These are phyloP conservation scores for Notolepis coatsorum DNA, from an alignment of 2,797 vertebrate species.

Conservation along the genomic window DNA sequence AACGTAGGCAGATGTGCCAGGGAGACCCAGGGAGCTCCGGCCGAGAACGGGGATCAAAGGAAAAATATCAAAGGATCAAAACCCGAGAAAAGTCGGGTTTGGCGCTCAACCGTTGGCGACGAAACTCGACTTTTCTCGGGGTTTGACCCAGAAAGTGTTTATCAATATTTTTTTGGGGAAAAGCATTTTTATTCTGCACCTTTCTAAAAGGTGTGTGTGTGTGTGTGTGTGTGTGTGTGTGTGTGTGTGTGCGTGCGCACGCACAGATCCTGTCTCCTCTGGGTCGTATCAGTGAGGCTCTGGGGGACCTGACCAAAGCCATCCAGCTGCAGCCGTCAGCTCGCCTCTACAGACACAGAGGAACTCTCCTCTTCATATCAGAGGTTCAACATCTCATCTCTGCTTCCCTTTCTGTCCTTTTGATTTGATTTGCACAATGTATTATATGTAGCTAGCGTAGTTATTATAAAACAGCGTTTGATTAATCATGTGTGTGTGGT, in stretches of 20 bases:
- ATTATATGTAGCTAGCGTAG: too few relatives aligned
- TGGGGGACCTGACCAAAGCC: slow-evolving; percentile 94
- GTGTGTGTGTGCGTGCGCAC: slow-evolving; percentile 13
- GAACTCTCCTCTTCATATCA: slow-evolving; percentile 96
- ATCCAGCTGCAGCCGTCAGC: slow-evolving; percentile 96
- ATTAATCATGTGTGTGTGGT: background rate
- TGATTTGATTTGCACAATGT: too few relatives aligned
- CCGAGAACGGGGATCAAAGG: too few relatives aligned
- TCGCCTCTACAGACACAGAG: slow-evolving; percentile 93
- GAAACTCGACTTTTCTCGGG: too few relatives aligned
- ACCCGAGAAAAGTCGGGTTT: too few relatives aligned
- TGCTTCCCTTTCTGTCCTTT: background rate
- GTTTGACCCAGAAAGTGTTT: background rate
- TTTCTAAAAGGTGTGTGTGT: slow-evolving; percentile 3
- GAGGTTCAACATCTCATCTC: slow-evolving; percentile 79
- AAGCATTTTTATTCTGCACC: too few relatives aligned
- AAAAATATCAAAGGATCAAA: too few relatives aligned
- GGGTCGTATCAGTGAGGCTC: slow-evolving; percentile 95
- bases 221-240: slow-evolving; percentile 9
- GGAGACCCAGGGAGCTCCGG: too few relatives aligned
- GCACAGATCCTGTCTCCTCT: slow-evolving; percentile 93
- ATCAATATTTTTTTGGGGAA: background rate
- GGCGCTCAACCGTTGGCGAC: too few relatives aligned
- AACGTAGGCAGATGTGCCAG: too few relatives aligned
- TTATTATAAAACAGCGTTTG: too few relatives aligned